Percentiles rank a stretch among this genome's conserved stretches.
These are phyloP conservation scores for Plectus sambesii DNA, from an alignment of 1,140 invertebrate genomes.

Conservation along the genomic window DNA sequence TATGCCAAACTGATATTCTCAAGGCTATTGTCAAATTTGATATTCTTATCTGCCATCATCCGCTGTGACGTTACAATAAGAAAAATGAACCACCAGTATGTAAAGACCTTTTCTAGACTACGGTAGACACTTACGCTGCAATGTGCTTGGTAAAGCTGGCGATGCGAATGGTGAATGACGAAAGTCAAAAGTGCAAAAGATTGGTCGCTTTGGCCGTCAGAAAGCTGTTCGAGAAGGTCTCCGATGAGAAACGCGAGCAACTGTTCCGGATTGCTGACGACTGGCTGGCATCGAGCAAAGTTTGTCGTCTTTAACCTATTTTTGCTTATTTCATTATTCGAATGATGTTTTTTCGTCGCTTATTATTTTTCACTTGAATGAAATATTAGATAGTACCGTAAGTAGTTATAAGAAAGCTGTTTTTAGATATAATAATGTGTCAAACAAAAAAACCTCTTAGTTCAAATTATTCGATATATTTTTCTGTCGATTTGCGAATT, in stretches of 20 bases:
- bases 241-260: constrained; percentile 22
- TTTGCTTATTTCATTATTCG: constrained; percentile 3
- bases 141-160: constrained; percentile 64
- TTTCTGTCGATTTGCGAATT: too few relatives aligned
- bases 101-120: constrained; percentile 54
- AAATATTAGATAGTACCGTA: constrained; percentile 3
- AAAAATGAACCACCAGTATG: too few relatives aligned
- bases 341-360: constrained; percentile 7
- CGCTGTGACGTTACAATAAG: too few relatives aligned
- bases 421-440: constrained; percentile 17
- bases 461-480: constrained; percentile 14
- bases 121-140: constrained; percentile 55
- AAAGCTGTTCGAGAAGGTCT: constrained; percentile 46
- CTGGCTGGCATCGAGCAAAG: constrained; percentile 27
- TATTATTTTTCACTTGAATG: background rate
- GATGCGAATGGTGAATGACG: constrained; percentile 50
- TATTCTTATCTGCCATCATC: too few relatives aligned
- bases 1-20: too few relatives aligned
- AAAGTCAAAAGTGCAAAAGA: constrained; percentile 46
- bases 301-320: constrained; percentile 6
- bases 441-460: constrained; percentile 7
- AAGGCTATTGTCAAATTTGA: too few relatives aligned
- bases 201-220: constrained; percentile 46
- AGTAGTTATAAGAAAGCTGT: background rate
- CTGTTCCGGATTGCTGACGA: constrained; percentile 25